Evolutionary conservation across 2,888 invertebrate genomes (phyloP).

Genomic region (Anorthoa munda): DNA sequence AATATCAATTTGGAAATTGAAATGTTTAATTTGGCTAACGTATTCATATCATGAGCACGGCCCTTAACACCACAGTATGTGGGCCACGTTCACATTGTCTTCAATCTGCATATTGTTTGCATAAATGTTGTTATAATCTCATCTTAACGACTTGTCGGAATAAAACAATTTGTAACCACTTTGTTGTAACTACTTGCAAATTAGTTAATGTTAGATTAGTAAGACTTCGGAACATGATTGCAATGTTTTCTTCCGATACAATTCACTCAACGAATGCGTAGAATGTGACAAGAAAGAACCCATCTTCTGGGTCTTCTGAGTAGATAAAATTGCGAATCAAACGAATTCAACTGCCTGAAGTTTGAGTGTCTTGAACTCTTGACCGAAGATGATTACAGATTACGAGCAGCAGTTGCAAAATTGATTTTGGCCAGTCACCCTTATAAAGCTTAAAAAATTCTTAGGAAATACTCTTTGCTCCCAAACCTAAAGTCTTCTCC

Average conservation of each 20-base stretch:
- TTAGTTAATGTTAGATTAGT: constrained; percentile 11
- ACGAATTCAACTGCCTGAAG: no score
- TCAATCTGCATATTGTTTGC: constrained; percentile 45
- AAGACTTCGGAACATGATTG: constrained; percentile 1
- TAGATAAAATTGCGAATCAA: no score
- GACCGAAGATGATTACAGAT: no score
- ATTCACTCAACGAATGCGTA: no score
- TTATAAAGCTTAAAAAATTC: no score
- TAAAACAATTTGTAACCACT: constrained; percentile 56
- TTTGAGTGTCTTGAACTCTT: no score
- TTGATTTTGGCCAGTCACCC: no score
- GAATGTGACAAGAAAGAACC: no score
- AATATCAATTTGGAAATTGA: neutral
- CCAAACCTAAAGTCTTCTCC: no score
- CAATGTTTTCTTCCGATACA: neutral
- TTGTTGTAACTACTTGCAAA: constrained; percentile 29
- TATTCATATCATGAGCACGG: constrained; percentile 51
- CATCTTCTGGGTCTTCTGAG: no score
- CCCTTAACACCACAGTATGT: constrained; percentile 49
- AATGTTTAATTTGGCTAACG: neutral
- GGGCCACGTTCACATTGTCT: constrained; percentile 61
- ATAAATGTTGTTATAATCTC: constrained; percentile 57
- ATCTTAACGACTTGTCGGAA: constrained; percentile 55
- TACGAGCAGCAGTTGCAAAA: no score
- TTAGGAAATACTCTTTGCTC: no score